Evolutionary conservation across 2,797 vertebrate species (phyloP), one percentile per base, ranked within the genome.

Genomic region (Rhabdomys pumilio): DNA sequence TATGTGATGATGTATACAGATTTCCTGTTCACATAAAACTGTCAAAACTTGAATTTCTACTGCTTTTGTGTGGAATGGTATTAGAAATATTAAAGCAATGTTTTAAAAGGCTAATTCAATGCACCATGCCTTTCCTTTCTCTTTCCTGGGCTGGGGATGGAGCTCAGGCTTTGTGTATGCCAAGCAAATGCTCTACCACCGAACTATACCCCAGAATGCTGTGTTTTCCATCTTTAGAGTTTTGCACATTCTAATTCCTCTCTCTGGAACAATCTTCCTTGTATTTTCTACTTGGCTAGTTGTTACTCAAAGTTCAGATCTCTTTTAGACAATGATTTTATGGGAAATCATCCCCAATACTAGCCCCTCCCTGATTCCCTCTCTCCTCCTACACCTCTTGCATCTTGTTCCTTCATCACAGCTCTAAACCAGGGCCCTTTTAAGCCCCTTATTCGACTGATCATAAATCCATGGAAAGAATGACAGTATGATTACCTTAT

Each of bases 1-100:
- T 98, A 98, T 98, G 98, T 98, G 95, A 93, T 96, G 85, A 77
- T 69, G 94, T 98, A 95, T 97, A 98, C 95, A 98, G 97, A 94
- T 96, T 95, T 97, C 91, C 92, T 98, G 96, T 98, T 97, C 86
- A 91, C 72, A 94, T 95, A 95, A 95, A 88, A 87, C 88, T 91
- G 69, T 96, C 93, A 89, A 89, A 96, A 97, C 97, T 97, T 98
- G 17, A 73, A 97, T 98, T 98, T 98, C 96, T 94, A 0, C 97
- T 98, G 92, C 95, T 98, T 98, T 98, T 98, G 96, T 31, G 96
- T 97, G 97, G 94, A 94, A 91, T 95, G 96, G 93, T 91, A 90
- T 59, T 93, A 72, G 93, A 97, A 89, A 98, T 98, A 98, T 98
- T 98, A 98, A 98, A 96, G 88, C 44, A n/a, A 86, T 10, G 1